These are phyloP conservation scores for Pituophis catenifer DNA, from an alignment of 2,113 vertebrate species.

Conservation along the genomic window DNA sequence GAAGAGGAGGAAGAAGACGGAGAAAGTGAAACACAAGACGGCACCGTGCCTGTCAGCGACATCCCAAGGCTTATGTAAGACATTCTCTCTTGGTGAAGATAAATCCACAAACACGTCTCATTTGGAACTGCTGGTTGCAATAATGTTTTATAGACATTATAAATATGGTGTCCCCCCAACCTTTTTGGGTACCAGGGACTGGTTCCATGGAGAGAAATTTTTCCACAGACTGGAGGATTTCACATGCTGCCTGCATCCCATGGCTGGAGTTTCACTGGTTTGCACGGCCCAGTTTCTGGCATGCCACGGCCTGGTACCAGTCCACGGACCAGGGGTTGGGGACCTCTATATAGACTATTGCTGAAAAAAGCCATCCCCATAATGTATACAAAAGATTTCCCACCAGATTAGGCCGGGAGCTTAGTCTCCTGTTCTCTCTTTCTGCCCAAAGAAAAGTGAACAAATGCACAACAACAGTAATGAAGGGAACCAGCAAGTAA, in stretches of 20 bases:
- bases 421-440: not conserved
- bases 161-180: too few species aligned
- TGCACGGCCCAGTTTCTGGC: too few species aligned
- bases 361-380: not conserved
- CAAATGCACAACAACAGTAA: not conserved
- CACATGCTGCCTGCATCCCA: too few species aligned
- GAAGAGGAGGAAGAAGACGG: conserved; percentile 91
- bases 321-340: too few species aligned
- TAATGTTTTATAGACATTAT: not conserved
- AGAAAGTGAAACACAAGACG: conserved; percentile 87
- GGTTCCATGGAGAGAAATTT: too few species aligned
- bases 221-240: too few species aligned
- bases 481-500: not conserved
- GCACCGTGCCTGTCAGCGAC: conserved; percentile 95
- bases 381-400: not conserved
- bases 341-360: not conserved
- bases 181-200: too few species aligned
- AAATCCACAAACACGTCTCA: not conserved
- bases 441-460: not conserved
- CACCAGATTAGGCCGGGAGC: not conserved
- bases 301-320: too few species aligned
- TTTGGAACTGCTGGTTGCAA: not conserved
- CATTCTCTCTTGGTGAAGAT: fast-evolving
- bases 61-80: conserved; percentile 97
- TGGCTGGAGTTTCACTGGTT: too few species aligned